phyloP scores from a whole-genome alignment of 1,140 invertebrate species.

The Rhagoletis pomonella region DNA sequence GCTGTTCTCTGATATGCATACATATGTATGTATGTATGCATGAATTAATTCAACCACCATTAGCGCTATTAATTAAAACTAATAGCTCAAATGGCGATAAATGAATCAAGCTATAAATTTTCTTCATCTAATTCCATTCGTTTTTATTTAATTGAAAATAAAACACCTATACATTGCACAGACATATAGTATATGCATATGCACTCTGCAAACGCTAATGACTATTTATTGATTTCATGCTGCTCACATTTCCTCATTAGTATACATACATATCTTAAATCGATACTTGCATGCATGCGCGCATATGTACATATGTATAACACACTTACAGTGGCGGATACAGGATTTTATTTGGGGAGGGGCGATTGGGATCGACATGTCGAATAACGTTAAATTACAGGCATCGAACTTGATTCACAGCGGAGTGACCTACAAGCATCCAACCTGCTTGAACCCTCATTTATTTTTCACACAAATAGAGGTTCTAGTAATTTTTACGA shows the following conservation, averaged over 20 bases:
- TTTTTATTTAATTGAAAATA: conserved; percentile 2
- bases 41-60: neutral
- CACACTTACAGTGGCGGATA: too few species aligned
- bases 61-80: neutral
- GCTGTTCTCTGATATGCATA: too few species aligned
- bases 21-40: neutral
- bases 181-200: neutral
- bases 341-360: too few species aligned
- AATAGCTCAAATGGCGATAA: conserved; percentile 25
- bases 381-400: too few species aligned
- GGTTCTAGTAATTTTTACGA: too few species aligned
- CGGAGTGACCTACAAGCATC: too few species aligned
- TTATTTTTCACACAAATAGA: too few species aligned
- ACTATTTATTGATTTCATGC: conserved; percentile 10
- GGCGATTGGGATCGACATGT: too few species aligned
- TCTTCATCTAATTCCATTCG: conserved; percentile 6
- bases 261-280: conserved; percentile 22
- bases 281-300: neutral
- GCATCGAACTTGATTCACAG: too few species aligned
- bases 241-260: conserved; percentile 20
- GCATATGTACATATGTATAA: neutral
- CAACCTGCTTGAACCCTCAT: too few species aligned
- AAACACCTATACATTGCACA: neutral
- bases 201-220: neutral
- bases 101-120: conserved; percentile 31